Evolutionary conservation across 2,113 vertebrate species (phyloP), one percentile per base, ranked within the genome.

Genomic region (Semicossyphus pulcher): DNA sequence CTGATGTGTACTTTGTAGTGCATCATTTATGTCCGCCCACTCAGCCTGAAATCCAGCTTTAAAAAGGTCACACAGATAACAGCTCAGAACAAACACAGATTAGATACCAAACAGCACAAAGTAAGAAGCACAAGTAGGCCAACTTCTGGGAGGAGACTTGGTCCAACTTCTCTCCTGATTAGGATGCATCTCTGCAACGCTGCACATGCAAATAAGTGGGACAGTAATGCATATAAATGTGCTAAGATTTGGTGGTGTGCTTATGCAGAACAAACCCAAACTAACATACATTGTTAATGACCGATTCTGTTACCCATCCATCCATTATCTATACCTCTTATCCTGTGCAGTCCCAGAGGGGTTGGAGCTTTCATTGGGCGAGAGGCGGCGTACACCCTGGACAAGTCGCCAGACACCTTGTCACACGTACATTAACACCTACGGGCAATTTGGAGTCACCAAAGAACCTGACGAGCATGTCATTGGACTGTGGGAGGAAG

Each of bases 1-100:
- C 74, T 21, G 51, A 51, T 47, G 59, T 78, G 37, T 52, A 70
- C 36, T 80, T 39, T 25, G 53, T 31, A 25, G 68, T 62, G 72
- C 75, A 76, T 84, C 66, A 60, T 28, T 86, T 65, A 83, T 61
- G 56, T 70, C 48, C 9, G 4, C 75, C 37, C 2, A 51, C 72
- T 72, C 58, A 14, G 26, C 61, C 57, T 53, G 53, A 57, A 28
- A 44, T 0, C 49, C 31, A 18, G 57, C 75, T 21, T 72, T 54
- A 20, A 63, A 71, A 84, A 86, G 62, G 66, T 87, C 78, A 80
- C 54, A 28, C 14, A 3, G 31, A 57, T 69, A 72, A 80, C 45
- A 49, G 45, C 21, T 47, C 10, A 8, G n/a, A 66, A 45, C 58
- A 54, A 53, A 61, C 59, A 41, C 3, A 12, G 16, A 69, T 31